These are phyloP conservation scores for Synaphobranchus kaupii DNA, from an alignment of 2,797 vertebrate species.

Conservation along the genomic window DNA sequence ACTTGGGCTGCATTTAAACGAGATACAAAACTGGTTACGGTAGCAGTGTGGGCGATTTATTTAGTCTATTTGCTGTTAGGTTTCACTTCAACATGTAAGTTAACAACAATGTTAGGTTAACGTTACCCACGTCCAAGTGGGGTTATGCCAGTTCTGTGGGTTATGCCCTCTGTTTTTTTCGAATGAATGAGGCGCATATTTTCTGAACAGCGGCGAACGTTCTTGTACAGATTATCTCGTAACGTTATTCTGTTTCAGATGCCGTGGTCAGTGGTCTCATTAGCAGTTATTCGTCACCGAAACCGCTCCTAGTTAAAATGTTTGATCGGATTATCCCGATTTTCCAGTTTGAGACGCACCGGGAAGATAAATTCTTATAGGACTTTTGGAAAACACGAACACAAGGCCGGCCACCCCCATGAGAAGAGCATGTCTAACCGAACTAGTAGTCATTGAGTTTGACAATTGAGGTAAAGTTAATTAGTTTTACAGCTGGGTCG, in stretches of 20 bases:
- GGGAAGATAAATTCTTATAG: not conserved
- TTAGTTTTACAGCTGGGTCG: not conserved
- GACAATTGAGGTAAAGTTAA: not conserved
- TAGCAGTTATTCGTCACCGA: not conserved
- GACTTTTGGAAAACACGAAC: not conserved
- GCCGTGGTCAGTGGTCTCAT: not conserved
- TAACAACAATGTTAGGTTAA: not conserved
- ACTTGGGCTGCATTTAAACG: not conserved
- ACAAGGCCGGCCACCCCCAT: not conserved
- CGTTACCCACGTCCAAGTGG: not conserved
- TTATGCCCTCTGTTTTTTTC: not conserved
- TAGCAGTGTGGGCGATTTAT: not conserved
- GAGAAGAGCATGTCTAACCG: not conserved
- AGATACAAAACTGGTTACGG: not conserved
- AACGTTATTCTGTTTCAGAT: not conserved
- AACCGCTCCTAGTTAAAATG: not conserved
- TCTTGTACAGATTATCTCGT: not conserved
- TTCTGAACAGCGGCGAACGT: not conserved
- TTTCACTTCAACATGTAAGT: not conserved
- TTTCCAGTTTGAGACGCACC: constrained; percentile 12
- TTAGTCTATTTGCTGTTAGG: not conserved
- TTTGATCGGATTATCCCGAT: constrained; percentile 16
- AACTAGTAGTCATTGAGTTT: not conserved
- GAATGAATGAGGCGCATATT: not conserved
- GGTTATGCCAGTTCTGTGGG: no score